phyloP scores from a whole-genome alignment of 2,113 vertebrate genomes.

The Strix uralensis region DNA sequence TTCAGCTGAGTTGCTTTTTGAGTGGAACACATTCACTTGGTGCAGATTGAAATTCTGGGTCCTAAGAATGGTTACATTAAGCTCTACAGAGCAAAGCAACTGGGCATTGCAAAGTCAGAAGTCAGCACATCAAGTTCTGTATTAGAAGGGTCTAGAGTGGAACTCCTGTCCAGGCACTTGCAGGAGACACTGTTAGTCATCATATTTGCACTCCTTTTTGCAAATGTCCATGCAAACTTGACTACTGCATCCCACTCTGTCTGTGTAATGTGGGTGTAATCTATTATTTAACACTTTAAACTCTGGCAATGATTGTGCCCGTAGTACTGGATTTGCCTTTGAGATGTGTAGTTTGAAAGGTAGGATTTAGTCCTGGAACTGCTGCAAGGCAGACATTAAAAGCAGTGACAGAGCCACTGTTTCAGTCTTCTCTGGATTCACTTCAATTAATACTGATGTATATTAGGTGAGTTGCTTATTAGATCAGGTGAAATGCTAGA shows the following conservation, averaged over 20 bases:
- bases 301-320: neutral
- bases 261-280: neutral
- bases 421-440: neutral
- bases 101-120: neutral
- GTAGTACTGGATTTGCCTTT: neutral
- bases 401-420: neutral
- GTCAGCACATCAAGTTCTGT: rapidly evolving
- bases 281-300: neutral
- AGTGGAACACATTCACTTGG: neutral
- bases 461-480: neutral
- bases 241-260: neutral
- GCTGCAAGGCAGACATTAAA: neutral
- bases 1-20: neutral
- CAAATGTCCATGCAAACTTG: neutral
- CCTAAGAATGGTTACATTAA: neutral
- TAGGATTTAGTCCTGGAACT: neutral
- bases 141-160: neutral
- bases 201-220: neutral
- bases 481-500: neutral
- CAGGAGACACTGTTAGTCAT: neutral
- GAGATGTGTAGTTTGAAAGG: neutral
- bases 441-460: neutral
- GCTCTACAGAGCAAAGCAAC: neutral
- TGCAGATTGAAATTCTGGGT: neutral
- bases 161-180: neutral